Evolutionary conservation across 2,113 vertebrate genomes (phyloP).

Genomic region (Hemichromis elongatus): DNA sequence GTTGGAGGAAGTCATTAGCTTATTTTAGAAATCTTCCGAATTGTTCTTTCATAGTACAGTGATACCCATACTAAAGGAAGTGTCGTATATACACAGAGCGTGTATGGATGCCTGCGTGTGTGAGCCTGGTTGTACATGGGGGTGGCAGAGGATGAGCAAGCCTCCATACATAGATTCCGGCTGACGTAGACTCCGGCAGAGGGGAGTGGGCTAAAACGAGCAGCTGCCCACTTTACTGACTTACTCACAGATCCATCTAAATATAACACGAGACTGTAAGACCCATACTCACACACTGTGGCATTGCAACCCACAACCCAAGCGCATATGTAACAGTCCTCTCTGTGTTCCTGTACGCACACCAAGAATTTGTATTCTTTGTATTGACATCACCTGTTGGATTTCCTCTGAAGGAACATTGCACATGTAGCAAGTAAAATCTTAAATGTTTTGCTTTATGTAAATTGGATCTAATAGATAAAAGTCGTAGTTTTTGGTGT

Average conservation of each 20-base stretch:
- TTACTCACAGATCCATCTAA: conserved; percentile 26
- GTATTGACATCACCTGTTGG: neutral
- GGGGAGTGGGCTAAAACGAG: conserved; percentile 44
- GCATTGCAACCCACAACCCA: neutral
- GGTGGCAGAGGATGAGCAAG: conserved; percentile 54
- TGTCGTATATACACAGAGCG: neutral
- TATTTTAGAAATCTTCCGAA: neutral
- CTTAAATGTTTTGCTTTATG: neutral
- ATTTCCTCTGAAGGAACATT: neutral
- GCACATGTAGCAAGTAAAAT: neutral
- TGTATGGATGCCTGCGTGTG: neutral
- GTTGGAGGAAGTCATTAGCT: conserved; percentile 7
- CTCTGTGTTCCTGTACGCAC: neutral
- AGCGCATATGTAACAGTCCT: neutral
- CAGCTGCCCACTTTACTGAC: conserved; percentile 12
- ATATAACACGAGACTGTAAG: neutral
- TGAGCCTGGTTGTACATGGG: conserved; percentile 19
- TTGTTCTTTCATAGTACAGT: neutral
- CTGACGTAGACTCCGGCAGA: conserved; percentile 36
- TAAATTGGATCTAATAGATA: neutral
- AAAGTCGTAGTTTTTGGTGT: neutral
- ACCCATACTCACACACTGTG: conserved; percentile 9
- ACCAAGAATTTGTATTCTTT: neutral
- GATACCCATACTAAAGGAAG: neutral
- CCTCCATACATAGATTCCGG: conserved; percentile 48